Conservation (phyloP, 2,797 vertebrate species). For the Alfaro cultratus region DNA sequence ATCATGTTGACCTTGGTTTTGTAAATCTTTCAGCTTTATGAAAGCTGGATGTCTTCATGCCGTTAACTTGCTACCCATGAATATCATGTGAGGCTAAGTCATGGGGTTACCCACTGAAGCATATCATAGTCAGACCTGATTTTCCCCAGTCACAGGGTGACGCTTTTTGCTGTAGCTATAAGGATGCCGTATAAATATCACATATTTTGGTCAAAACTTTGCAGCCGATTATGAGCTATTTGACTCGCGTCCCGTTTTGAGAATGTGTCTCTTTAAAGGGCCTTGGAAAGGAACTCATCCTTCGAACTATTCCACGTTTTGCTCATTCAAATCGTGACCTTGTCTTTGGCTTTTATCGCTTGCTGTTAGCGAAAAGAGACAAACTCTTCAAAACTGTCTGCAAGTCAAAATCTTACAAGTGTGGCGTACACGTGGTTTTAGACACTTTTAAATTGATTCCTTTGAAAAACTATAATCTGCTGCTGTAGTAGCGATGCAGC, state of each 20-base stretch:
- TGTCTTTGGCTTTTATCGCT: background rate
- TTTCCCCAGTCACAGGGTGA: slow-evolving; percentile 1
- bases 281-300: background rate
- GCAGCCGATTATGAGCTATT: background rate
- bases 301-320: background rate
- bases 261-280: background rate
- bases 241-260: background rate
- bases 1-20: background rate
- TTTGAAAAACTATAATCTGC: background rate
- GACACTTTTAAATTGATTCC: background rate
- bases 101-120: slow-evolving; percentile 16
- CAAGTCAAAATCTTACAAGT: background rate
- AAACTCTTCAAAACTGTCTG: background rate
- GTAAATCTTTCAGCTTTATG: background rate
- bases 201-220: background rate
- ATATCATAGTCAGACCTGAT: background rate
- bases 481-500: background rate
- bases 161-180: background rate
- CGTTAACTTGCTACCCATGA: background rate
- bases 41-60: background rate
- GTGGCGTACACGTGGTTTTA: background rate
- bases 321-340: background rate
- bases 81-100: slow-evolving; percentile 17
- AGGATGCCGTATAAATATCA: background rate
- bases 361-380: background rate